These are phyloP conservation scores for Poeciliopsis presidionis DNA, from an alignment of 2,797 vertebrate genomes.

Conservation along the genomic window DNA sequence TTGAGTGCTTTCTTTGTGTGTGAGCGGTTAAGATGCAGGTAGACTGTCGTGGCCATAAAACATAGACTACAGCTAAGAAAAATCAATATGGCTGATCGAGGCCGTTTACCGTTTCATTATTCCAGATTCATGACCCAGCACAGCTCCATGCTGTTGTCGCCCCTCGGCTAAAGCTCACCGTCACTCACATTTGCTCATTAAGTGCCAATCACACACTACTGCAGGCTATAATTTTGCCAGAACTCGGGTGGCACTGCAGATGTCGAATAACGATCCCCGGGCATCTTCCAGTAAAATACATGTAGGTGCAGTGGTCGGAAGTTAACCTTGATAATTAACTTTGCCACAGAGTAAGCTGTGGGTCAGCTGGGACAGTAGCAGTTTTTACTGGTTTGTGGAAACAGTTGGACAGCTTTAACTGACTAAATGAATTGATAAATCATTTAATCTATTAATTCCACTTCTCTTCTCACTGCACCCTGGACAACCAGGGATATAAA, in stretches of 20 bases:
- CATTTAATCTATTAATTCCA: neutral
- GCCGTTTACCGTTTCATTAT: conserved; percentile 76
- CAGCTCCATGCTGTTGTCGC: conserved; percentile 66
- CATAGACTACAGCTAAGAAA: conserved; percentile 50
- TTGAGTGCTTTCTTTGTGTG: conserved; percentile 40
- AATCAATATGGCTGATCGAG: conserved; percentile 76
- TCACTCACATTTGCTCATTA: conserved; percentile 82
- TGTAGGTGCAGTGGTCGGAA: conserved; percentile 64
- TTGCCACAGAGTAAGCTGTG: conserved; percentile 45
- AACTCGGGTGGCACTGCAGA: conserved; percentile 74
- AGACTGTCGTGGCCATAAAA: conserved; percentile 68
- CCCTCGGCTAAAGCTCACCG: conserved; percentile 75
- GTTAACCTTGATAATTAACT: conserved; percentile 70
- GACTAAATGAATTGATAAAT: conserved; percentile 7
- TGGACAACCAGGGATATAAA: neutral
- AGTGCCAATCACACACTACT: conserved; percentile 78
- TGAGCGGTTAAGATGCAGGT: conserved; percentile 28
- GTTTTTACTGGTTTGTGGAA: conserved; percentile 24
- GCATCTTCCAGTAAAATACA: conserved; percentile 66
- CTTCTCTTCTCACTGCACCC: neutral
- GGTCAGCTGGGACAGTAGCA: conserved; percentile 48
- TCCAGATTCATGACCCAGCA: conserved; percentile 76
- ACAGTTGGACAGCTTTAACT: conserved; percentile 8
- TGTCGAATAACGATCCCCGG: conserved; percentile 73
- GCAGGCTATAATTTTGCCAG: conserved; percentile 74